Evolutionary conservation across 2,113 vertebrate genomes (phyloP).

Genomic region (Ranitomeya variabilis): DNA sequence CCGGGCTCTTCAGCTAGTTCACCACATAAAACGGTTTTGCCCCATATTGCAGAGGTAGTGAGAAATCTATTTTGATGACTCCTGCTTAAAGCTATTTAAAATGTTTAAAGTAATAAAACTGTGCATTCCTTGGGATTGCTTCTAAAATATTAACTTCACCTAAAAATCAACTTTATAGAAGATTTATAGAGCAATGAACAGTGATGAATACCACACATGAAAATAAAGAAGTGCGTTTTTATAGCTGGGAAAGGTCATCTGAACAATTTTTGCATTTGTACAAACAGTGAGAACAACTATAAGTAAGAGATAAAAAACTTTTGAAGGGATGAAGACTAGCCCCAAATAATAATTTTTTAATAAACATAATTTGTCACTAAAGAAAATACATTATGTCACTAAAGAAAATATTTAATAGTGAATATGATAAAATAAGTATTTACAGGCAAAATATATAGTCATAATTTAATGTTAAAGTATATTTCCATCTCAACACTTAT

Average conservation of each 20-base stretch:
- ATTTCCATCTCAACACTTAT: no score
- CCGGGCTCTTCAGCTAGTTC: no score
- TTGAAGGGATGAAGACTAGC: neutral
- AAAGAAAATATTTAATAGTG: neutral
- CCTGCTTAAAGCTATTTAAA: neutral
- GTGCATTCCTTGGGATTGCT: neutral
- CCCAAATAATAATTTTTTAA: neutral
- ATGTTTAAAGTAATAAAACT: slow-evolving; percentile 4
- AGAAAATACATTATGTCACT: no score
- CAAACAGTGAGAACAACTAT: neutral
- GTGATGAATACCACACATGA: neutral
- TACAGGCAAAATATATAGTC: no score
- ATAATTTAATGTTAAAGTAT: no score
- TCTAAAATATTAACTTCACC: neutral
- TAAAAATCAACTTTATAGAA: neutral
- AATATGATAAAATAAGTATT: neutral
- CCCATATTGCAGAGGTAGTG: neutral
- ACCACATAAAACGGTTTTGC: no score
- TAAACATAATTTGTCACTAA: neutral
- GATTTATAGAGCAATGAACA: neutral
- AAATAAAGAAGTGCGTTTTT: slow-evolving; percentile 13
- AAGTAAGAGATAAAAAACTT: neutral
- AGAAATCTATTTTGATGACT: neutral
- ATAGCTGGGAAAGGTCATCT: neutral
- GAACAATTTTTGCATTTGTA: neutral